A percentile compares a stretch with the other conserved stretches of the same genome.
Evolutionary conservation across 2,797 vertebrate species (phyloP).

Genomic region (Pipistrellus nathusii): DNA sequence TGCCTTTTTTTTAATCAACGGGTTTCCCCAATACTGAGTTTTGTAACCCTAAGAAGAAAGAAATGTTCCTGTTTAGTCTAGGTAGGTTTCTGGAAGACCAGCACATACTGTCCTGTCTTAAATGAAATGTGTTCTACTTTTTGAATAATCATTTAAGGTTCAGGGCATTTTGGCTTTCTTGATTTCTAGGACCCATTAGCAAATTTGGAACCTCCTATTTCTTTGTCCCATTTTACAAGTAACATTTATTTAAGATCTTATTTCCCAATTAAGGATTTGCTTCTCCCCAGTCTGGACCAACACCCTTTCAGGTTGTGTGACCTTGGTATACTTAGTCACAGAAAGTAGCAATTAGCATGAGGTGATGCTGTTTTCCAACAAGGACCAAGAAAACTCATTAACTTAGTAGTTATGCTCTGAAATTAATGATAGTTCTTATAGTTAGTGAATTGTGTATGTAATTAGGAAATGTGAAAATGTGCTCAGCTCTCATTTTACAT

Average conservation of each 20-base stretch:
- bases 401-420: background rate
- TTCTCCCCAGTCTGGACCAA: background rate
- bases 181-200: slow-evolving; percentile 5
- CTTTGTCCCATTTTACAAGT: slow-evolving; percentile 24
- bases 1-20: background rate
- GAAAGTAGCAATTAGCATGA: background rate
- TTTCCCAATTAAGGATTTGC: background rate
- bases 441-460: background rate
- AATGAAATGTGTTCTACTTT: background rate
- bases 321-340: background rate
- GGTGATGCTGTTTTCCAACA: background rate
- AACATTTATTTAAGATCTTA: background rate
- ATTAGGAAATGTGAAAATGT: background rate
- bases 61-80: background rate
- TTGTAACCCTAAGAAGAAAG: background rate
- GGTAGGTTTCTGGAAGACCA: background rate
- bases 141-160: background rate
- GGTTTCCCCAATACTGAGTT: background rate
- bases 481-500: background rate
- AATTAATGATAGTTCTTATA: background rate
- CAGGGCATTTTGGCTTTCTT: background rate
- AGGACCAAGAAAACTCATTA: background rate
- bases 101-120: background rate
- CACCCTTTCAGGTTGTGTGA: background rate
- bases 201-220: background rate